A percentile compares a stretch with the other conserved stretches of the same genome.
phyloP scores from a whole-genome alignment of 2,888 invertebrate genomes.

The Pollenia griseotomentosa region DNA sequence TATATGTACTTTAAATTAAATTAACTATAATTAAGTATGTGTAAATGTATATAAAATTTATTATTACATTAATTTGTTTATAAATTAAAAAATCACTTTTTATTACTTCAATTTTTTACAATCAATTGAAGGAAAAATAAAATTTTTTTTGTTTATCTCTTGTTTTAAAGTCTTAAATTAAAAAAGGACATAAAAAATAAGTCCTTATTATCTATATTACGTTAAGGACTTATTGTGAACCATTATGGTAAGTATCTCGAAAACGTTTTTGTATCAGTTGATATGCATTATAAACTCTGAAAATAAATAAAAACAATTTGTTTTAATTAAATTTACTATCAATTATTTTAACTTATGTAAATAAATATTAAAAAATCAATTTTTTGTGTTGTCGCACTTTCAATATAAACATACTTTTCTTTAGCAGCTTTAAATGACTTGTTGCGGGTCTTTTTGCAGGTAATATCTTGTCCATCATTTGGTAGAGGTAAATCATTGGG shows the following conservation, averaged over 20 bases:
- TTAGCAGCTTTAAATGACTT: slow-evolving; percentile 84
- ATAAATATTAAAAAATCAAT: too few species aligned
- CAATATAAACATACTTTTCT: slow-evolving; percentile 80
- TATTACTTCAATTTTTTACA: slow-evolving; percentile 26
- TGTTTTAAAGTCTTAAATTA: slow-evolving; percentile 55
- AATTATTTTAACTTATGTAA: too few species aligned
- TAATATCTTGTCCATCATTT: slow-evolving; percentile 78
- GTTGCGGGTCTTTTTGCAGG: slow-evolving; percentile 82
- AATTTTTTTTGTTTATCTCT: slow-evolving; percentile 64
- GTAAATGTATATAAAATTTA: slow-evolving; percentile 71
- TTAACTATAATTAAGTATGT: slow-evolving; percentile 70
- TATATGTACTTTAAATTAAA: slow-evolving; percentile 60
- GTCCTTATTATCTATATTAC: slow-evolving; percentile 50
- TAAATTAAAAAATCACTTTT: slow-evolving; percentile 61
- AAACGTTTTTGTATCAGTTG: slow-evolving; percentile 90
- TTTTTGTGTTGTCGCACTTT: too few species aligned
- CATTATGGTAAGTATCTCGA: slow-evolving; percentile 87
- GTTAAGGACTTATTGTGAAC: slow-evolving; percentile 76
- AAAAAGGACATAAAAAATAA: slow-evolving; percentile 50
- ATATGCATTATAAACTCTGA: slow-evolving; percentile 88
- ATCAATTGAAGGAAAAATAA: slow-evolving; percentile 48
- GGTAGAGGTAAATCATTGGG: slow-evolving; percentile 83
- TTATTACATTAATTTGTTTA: slow-evolving; percentile 71
- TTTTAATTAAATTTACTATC: slow-evolving; percentile 67
- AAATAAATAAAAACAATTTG: slow-evolving; percentile 66